Evolutionary conservation across 2,113 vertebrate species (phyloP), one percentile per base, ranked within the genome.

Genomic region (Odobenus rosmarus): DNA sequence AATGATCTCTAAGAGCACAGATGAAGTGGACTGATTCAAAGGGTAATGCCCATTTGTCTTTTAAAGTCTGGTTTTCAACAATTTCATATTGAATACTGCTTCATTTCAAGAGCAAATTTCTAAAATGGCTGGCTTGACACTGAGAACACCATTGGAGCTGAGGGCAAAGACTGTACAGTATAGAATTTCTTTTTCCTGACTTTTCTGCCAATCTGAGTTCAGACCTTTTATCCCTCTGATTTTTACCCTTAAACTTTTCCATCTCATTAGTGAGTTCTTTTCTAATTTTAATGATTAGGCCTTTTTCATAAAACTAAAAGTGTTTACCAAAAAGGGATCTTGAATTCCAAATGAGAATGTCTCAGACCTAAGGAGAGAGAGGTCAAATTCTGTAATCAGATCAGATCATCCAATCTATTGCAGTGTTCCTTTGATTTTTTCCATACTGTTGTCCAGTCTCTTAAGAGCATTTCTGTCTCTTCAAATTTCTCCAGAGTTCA

Each of bases 261-360:
- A 11, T 24, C 57, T 97, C 88, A 59, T 57, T 97, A 95, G 4
- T 95, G 31, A 2, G 90, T 64, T 84, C 61, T 3, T 77, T 3
- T 79, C 53, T 83, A 4, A 53, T 96, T 85, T 93, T 74, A 96
- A 49, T 69, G 36, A 84, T 85, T 93, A 87, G 46, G 72, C 0
- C 1, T 53, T 87, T 89, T 87, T 85, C 19, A 59, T 81, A 93
- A 95, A 95, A 76, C 96, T 87, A 59, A 72, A 90, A 64, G 5
- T 88, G 26, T 80, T 94, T 93, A 55, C 24, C 64, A 15, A 42
- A 88, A 82, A 88, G 23, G 10, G 33, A 51, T 80, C 57, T 74
- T 97, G 82, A 81, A 93, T 95, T 93, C 24, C 79, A 64, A 96
- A 90, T 49, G 74, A 90, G 49, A 87, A 71, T 67, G 5, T 67